Evolutionary conservation across 2,797 vertebrate genomes (phyloP).

Genomic region (Propithecus deckenii): DNA sequence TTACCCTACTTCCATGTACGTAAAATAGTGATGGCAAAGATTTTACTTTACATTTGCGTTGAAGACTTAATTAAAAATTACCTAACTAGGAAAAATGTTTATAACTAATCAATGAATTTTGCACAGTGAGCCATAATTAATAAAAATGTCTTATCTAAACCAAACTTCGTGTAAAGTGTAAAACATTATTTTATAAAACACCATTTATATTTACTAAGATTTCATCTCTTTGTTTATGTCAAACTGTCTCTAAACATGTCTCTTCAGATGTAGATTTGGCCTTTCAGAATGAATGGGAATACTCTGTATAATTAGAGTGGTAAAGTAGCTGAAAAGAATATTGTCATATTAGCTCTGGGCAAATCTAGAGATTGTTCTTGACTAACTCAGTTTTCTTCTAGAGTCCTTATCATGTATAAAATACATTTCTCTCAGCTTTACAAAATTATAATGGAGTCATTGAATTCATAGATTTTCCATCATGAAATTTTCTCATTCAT

Average conservation of each 20-base stretch:
- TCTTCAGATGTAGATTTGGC: neutral
- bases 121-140: neutral
- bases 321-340: neutral
- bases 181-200: neutral
- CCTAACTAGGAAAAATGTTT: neutral
- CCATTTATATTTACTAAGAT: neutral
- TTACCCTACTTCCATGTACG: neutral
- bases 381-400: neutral
- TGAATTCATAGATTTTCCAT: neutral
- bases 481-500: neutral
- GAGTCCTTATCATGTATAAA: neutral
- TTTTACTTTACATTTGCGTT: neutral
- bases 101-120: neutral
- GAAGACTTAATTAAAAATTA: neutral
- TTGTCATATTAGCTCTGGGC: neutral
- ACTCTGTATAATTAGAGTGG: neutral
- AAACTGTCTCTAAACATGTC: neutral
- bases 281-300: neutral
- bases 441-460: neutral
- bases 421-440: neutral
- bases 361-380: neutral
- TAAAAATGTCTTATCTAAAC: neutral
- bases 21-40: neutral
- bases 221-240: neutral
- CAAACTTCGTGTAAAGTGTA: neutral